Conservation (phyloP, 2,797 vertebrate species). For the Pseudotriccus pelzelni region DNA sequence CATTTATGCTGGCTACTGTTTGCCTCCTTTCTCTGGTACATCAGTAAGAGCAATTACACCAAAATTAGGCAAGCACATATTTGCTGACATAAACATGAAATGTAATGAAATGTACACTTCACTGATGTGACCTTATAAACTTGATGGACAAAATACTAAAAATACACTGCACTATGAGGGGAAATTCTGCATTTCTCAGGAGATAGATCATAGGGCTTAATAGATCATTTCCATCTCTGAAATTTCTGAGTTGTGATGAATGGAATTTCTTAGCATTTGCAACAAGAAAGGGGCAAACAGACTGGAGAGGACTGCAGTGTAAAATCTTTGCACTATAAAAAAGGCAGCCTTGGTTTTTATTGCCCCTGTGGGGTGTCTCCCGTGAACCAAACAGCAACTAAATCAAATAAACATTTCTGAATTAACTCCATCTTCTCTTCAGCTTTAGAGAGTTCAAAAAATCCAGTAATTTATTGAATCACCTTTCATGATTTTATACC, state of each 20-base stretch:
- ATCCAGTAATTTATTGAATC: neutral
- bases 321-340: conserved; percentile 57
- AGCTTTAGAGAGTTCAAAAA: conserved; percentile 24
- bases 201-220: neutral
- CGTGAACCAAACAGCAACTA: conserved; percentile 54
- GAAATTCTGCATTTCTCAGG: neutral
- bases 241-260: conserved; percentile 49
- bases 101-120: neutral
- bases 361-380: conserved; percentile 42
- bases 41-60: neutral
- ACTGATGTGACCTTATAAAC: conserved; percentile 14
- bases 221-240: conserved; percentile 46
- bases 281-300: conserved; percentile 43
- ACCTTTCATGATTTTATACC: conserved; percentile 17
- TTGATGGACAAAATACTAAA: neutral
- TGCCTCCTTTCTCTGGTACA: neutral
- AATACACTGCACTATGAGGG: neutral
- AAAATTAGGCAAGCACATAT: neutral
- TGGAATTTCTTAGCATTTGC: conserved; percentile 63
- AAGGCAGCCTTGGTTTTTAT: conserved; percentile 52
- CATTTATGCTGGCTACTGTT: neutral
- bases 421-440: conserved; percentile 53
- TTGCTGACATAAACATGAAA: conserved; percentile 9
- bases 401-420: conserved; percentile 65
- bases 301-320: neutral